Evolutionary conservation across 2,113 vertebrate genomes (phyloP).

Genomic region (Pangasianodon gigas): DNA sequence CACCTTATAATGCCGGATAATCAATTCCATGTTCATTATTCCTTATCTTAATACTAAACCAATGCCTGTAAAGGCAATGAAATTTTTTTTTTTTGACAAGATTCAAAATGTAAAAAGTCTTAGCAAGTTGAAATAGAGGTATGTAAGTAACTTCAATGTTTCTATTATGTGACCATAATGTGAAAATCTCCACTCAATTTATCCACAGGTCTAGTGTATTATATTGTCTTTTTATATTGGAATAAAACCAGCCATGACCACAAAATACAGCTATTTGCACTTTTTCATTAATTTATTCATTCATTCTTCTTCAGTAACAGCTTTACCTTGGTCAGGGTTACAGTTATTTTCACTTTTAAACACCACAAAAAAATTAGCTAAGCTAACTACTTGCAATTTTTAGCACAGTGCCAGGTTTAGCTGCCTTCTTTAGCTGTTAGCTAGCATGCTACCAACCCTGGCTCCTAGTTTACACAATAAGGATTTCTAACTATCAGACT

Average conservation of each 20-base stretch:
- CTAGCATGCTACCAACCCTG: neutral
- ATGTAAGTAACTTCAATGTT: neutral
- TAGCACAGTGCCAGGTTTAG: neutral
- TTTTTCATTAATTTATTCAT: neutral
- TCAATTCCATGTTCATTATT: neutral
- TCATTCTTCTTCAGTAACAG: neutral
- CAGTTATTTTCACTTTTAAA: neutral
- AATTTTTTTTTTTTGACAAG: neutral
- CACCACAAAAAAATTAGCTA: neutral
- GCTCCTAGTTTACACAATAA: neutral
- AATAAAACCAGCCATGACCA: neutral
- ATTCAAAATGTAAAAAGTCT: too few relatives aligned
- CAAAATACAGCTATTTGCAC: neutral
- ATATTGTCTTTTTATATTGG: neutral
- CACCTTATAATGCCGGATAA: neutral
- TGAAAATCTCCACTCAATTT: neutral
- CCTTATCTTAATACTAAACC: neutral
- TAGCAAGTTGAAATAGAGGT: neutral
- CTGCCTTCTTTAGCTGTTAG: neutral
- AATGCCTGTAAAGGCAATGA: neutral
- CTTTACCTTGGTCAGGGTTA: neutral
- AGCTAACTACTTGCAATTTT: neutral
- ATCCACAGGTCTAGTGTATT: neutral
- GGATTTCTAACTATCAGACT: neutral
- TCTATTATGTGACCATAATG: neutral